Percentiles rank a stretch among this genome's conserved stretches.
Conservation (phyloP, 2,888 invertebrate species). For the Acronicta alni region DNA sequence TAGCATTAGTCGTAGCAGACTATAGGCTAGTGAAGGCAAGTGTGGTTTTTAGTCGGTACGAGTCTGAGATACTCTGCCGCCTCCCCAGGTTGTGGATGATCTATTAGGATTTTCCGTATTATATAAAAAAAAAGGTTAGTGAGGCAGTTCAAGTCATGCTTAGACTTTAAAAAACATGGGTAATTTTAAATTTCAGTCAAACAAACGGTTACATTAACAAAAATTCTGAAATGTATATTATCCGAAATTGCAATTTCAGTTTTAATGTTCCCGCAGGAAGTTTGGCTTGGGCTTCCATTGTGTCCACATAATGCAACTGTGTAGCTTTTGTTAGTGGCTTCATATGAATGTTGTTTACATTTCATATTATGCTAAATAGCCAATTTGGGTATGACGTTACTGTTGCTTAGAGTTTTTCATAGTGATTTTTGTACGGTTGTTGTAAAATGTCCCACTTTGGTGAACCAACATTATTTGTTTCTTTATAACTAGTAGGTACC, state of each 20-base stretch:
- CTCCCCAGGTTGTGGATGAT: no score
- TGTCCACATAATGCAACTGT: slow-evolving; percentile 37
- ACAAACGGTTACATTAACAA: slow-evolving; percentile 14
- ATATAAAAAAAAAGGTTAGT: no score
- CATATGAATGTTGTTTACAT: slow-evolving; percentile 29
- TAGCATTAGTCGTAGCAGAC: no score
- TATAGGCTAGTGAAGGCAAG: no score
- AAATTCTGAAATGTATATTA: slow-evolving; percentile 12
- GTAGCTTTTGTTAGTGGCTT: slow-evolving; percentile 41
- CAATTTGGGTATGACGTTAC: slow-evolving; percentile 27
- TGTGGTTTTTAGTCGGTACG: no score
- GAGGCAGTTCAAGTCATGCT: no score
- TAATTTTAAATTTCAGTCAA: slow-evolving; percentile 8
- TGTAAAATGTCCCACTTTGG: background rate
- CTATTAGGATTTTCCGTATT: no score
- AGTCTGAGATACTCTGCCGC: no score
- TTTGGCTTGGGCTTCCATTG: slow-evolving; percentile 34
- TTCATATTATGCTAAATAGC: slow-evolving; percentile 41
- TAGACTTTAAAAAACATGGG: background rate
- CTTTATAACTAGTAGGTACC: no score
- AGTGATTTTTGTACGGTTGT: background rate
- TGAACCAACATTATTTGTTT: no score
- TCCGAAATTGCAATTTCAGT: slow-evolving; percentile 40
- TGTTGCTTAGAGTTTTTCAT: slow-evolving; percentile 20
- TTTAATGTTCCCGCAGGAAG: slow-evolving; percentile 37